Conservation (phyloP, 1,140 invertebrate species). For the Microplitis mediator region DNA sequence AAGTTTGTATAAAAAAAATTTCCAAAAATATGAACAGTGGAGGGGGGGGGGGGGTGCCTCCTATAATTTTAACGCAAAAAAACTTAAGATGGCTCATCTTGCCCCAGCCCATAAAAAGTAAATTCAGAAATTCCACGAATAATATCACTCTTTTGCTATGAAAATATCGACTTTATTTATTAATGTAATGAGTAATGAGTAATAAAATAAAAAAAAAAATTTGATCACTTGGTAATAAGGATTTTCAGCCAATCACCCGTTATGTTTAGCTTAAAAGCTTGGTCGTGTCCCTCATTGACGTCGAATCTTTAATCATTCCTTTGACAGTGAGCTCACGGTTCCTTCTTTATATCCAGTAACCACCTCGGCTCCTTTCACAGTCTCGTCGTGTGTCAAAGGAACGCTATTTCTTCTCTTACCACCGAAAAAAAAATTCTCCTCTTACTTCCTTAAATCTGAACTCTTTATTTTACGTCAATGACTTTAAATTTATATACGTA, state of each 20-base stretch:
- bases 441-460: too few species aligned
- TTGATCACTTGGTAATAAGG: conserved; percentile 2
- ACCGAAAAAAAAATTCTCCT: too few species aligned
- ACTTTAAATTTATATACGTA: too few species aligned
- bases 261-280: conserved; percentile 14
- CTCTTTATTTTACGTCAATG: too few species aligned
- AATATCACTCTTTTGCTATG: too few species aligned
- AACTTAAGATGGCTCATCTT: too few species aligned
- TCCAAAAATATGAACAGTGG: too few species aligned
- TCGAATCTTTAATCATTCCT: conserved; percentile 25
- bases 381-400: conserved; percentile 10
- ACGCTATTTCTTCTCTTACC: not conserved
- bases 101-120: too few species aligned
- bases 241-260: conserved; percentile 9
- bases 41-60: too few species aligned
- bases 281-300: conserved; percentile 20
- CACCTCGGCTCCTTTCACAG: not conserved
- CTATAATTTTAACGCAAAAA: too few species aligned
- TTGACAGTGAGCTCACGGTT: conserved; percentile 16
- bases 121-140: too few species aligned
- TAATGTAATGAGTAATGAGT: not conserved
- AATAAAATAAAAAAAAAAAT: not conserved
- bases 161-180: not conserved
- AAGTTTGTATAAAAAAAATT: too few species aligned
- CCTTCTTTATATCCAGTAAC: not conserved